phyloP scores from a whole-genome alignment of 2,888 invertebrate species.

The Blomia tropicalis region DNA sequence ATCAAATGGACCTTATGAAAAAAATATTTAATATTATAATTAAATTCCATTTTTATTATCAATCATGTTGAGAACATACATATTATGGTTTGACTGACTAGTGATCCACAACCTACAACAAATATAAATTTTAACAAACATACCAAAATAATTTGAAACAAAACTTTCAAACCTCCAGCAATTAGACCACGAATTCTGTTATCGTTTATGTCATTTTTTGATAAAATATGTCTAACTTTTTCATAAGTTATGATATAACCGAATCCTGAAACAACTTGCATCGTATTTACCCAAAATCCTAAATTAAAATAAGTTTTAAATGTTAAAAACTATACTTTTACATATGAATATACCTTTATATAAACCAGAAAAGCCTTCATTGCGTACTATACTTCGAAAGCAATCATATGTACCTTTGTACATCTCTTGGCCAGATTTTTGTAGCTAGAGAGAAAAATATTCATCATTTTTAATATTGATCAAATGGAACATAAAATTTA shows the following conservation, averaged over 20 bases:
- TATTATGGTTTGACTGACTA: conserved; percentile 83
- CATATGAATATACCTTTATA: conserved; percentile 62
- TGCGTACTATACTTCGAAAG: conserved; percentile 61
- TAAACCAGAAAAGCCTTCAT: conserved; percentile 68
- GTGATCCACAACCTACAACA: conserved; percentile 55
- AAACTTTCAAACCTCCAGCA: conserved; percentile 45
- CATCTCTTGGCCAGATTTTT: conserved; percentile 59
- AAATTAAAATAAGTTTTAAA: background rate
- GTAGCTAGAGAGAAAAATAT: conserved; percentile 39
- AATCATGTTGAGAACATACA: conserved; percentile 1
- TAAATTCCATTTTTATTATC: too few relatives aligned
- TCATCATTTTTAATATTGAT: background rate
- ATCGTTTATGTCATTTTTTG: conserved; percentile 41
- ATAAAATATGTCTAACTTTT: conserved; percentile 62
- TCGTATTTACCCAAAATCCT: conserved; percentile 79
- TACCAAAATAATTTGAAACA: background rate
- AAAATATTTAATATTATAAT: background rate
- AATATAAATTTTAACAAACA: conserved; percentile 8
- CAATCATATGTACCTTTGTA: conserved; percentile 60
- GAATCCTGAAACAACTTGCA: conserved; percentile 43
- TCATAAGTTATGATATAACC: conserved; percentile 81
- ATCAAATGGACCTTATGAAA: conserved; percentile 63
- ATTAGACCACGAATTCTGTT: conserved; percentile 57
- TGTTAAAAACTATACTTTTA: background rate
- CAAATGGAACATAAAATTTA: background rate